These are phyloP conservation scores for Scaptodrosophila latifasciaeformis DNA, from an alignment of 2,888 invertebrate genomes.

Conservation along the genomic window DNA sequence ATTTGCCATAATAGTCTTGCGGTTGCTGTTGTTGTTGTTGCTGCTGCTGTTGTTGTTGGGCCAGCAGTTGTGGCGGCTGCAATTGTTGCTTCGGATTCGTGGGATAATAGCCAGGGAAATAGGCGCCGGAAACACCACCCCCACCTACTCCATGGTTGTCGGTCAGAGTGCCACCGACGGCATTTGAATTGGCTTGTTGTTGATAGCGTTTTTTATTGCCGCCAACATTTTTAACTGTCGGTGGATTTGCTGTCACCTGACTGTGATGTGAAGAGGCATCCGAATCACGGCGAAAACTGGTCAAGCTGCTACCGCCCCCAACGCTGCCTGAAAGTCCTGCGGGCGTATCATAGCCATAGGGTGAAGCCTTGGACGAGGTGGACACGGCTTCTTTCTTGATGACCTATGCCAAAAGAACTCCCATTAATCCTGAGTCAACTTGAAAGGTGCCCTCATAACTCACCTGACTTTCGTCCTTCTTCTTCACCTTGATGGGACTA, in stretches of 20 bases:
- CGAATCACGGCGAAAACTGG: conserved; percentile 53
- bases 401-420: conserved; percentile 48
- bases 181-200: conserved; percentile 30
- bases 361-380: conserved; percentile 73
- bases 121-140: conserved; percentile 36
- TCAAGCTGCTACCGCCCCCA: conserved; percentile 28
- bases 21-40: conserved; percentile 45
- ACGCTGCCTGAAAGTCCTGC: conserved; percentile 30
- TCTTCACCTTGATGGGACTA: conserved; percentile 73
- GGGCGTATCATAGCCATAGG: conserved; percentile 71
- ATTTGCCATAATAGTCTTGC: conserved; percentile 74
- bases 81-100: conserved; percentile 40
- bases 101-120: conserved; percentile 70
- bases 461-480: conserved; percentile 74
- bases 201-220: conserved; percentile 63
- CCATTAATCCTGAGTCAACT: background rate
- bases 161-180: conserved; percentile 29
- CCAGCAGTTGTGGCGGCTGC: conserved; percentile 48
- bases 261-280: conserved; percentile 57
- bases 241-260: conserved; percentile 50
- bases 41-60: conserved; percentile 37
- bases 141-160: conserved; percentile 24
- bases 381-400: conserved; percentile 75
- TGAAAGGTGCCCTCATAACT: conserved; percentile 9
- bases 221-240: conserved; percentile 38